Percentiles rank a stretch among this genome's conserved stretches.
Conservation (phyloP, 1,140 invertebrate species). For the Palaemon carinicauda region DNA sequence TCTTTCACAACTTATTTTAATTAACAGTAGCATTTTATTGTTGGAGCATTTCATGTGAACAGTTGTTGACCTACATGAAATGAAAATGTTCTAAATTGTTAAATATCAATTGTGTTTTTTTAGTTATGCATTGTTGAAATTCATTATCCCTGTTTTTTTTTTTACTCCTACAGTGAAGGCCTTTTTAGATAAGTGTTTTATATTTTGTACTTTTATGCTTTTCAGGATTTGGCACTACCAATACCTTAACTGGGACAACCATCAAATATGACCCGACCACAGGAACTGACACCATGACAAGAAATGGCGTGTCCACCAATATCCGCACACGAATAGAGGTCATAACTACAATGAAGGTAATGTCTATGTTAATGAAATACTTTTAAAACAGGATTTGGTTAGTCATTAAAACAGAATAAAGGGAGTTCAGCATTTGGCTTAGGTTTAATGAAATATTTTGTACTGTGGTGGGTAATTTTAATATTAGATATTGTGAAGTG, state of each 20-base stretch:
- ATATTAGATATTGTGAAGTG: background rate
- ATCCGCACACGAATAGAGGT: conserved; percentile 93
- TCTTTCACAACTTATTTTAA: no score
- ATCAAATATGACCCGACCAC: conserved; percentile 87
- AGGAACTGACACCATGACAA: conserved; percentile 90
- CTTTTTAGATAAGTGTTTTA: background rate
- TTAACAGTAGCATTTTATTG: no score
- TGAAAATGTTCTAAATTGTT: no score
- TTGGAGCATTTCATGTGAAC: no score
- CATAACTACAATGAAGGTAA: conserved; percentile 85
- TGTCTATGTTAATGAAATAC: background rate
- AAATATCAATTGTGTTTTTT: no score
- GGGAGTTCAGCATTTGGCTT: background rate
- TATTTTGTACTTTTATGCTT: conserved; percentile 22
- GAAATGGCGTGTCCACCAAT: conserved; percentile 80
- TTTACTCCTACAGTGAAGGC: conserved; percentile 35
- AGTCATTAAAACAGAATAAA: background rate
- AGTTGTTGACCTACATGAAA: no score
- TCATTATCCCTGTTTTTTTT: background rate
- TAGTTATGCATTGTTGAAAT: no score
- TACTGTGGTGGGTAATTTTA: no score
- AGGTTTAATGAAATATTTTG: no score
- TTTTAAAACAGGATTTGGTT: background rate
- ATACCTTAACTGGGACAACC: conserved; percentile 72
- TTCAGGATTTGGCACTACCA: conserved; percentile 70